These are phyloP conservation scores for Caenorhabditis briggsae DNA, from an alignment of 1,140 invertebrate species.

Conservation along the genomic window DNA sequence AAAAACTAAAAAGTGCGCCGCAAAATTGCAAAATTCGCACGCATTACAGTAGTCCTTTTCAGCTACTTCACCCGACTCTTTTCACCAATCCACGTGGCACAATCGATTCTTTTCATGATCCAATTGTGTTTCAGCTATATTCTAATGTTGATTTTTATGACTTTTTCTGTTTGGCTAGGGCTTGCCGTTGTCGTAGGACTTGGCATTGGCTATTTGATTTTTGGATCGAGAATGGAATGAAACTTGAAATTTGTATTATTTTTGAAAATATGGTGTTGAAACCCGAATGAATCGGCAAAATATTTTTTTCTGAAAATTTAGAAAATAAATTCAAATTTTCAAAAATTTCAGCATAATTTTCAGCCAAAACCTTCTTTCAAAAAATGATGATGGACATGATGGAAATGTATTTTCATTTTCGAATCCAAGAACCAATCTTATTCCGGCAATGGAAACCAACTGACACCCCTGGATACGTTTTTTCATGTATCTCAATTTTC, in stretches of 20 bases:
- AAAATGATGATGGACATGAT: slow-evolving; percentile 70
- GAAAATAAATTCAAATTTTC: neutral
- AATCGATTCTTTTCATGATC: slow-evolving; percentile 70
- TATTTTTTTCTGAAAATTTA: slow-evolving; percentile 1
- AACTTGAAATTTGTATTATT: neutral
- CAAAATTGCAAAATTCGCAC: too few species aligned
- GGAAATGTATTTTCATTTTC: slow-evolving; percentile 74
- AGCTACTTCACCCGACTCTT: slow-evolving; percentile 61
- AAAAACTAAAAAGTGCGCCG: too few species aligned
- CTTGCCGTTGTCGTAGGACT: slow-evolving; percentile 80
- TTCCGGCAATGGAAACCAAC: slow-evolving; percentile 69
- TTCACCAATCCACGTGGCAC: slow-evolving; percentile 51
- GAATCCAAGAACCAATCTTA: slow-evolving; percentile 68
- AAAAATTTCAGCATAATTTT: neutral
- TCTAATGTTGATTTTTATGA: slow-evolving; percentile 81
- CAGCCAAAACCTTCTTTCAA: neutral
- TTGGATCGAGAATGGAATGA: slow-evolving; percentile 68
- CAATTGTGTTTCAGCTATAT: slow-evolving; percentile 80
- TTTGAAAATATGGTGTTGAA: too few species aligned
- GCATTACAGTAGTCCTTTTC: slow-evolving; percentile 34
- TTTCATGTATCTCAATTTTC: slow-evolving; percentile 62
- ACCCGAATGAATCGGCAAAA: neutral
- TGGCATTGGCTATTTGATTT: slow-evolving; percentile 80
- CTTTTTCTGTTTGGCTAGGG: slow-evolving; percentile 81
- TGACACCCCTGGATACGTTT: slow-evolving; percentile 62